Evolutionary conservation across 2,113 vertebrate genomes (phyloP).

Genomic region (Herpetotheres cachinnans): DNA sequence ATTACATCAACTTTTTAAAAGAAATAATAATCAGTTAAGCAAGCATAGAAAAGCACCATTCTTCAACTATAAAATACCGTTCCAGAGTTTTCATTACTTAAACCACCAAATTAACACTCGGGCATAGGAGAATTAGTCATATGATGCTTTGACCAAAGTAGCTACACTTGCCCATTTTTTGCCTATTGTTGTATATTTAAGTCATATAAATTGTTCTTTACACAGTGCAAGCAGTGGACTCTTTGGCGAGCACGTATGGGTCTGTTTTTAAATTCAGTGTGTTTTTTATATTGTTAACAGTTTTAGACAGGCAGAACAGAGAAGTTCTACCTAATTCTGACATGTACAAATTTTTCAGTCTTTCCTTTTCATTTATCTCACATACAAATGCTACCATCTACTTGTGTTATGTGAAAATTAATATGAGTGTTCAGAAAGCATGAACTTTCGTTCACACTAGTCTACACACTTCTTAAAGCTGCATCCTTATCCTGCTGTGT

Average conservation of each 20-base stretch:
- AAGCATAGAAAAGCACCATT: neutral
- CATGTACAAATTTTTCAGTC: neutral
- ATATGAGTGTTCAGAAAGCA: neutral
- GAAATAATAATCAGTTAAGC: neutral
- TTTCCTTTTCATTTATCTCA: neutral
- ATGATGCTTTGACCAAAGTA: neutral
- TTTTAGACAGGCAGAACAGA: neutral
- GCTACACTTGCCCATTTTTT: neutral
- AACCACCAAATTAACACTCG: neutral
- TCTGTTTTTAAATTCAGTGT: neutral
- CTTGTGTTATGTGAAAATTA: neutral
- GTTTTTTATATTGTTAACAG: neutral
- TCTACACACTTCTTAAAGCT: neutral
- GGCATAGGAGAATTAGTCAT: neutral
- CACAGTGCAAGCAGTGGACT: neutral
- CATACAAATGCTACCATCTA: neutral
- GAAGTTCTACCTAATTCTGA: neutral
- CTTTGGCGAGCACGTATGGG: rapidly evolving
- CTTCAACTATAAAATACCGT: neutral
- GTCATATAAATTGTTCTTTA: neutral
- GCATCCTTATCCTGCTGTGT: neutral
- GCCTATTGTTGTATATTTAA: neutral
- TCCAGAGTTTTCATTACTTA: neutral
- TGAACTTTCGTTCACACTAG: neutral
- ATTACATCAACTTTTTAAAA: neutral